These are phyloP conservation scores for Eolophus roseicapilla DNA, from an alignment of 2,113 vertebrate genomes.

Conservation along the genomic window DNA sequence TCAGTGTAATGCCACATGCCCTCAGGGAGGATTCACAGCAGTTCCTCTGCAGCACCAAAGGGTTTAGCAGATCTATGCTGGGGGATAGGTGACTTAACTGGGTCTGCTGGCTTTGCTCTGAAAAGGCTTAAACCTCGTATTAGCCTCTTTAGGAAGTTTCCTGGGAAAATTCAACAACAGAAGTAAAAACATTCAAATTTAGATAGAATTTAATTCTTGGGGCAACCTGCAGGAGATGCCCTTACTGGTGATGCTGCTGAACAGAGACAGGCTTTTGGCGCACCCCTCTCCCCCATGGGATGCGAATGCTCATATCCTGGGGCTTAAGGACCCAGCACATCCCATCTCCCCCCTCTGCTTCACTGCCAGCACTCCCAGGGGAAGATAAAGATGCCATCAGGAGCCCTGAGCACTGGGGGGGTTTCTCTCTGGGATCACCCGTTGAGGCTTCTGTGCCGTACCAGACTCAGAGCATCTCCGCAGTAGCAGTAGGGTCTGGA, in stretches of 20 bases:
- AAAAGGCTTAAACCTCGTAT: background rate
- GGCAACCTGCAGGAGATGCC: fast-evolving
- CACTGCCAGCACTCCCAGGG: fast-evolving
- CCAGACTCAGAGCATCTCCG: background rate
- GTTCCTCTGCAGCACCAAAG: background rate
- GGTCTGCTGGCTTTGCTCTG: conserved; percentile 40
- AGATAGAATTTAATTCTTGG: background rate
- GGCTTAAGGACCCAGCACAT: background rate
- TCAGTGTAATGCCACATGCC: fast-evolving
- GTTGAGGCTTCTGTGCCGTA: background rate
- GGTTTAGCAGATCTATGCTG: background rate
- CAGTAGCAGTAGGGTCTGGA: background rate
- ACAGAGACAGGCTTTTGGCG: background rate
- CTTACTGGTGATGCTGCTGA: background rate
- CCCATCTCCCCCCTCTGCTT: background rate
- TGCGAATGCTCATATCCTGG: fast-evolving
- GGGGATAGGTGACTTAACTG: conserved; percentile 63
- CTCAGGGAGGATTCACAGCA: background rate
- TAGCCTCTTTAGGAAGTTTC: background rate
- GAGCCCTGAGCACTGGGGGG: background rate
- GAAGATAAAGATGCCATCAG: fast-evolving
- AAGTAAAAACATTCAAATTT: background rate
- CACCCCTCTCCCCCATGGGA: fast-evolving
- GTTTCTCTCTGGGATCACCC: fast-evolving
- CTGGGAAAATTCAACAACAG: background rate